Evolutionary conservation across 2,888 invertebrate genomes (phyloP).

Genomic region (Cryptus armator): DNA sequence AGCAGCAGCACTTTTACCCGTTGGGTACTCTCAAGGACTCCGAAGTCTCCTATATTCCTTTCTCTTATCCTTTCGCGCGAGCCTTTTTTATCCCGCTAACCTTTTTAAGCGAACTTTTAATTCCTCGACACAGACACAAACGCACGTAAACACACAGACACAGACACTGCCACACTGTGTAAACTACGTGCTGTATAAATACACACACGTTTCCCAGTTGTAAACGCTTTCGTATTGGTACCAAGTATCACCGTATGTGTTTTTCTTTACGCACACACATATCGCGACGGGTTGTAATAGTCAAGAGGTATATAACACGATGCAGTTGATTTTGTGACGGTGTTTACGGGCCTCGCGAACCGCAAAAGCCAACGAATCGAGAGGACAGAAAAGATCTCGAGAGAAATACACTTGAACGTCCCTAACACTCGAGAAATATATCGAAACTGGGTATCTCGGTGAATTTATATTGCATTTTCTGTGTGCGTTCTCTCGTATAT

Average conservation of each 20-base stretch:
- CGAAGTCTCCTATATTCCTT: conserved; percentile 84
- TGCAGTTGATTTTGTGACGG: not conserved
- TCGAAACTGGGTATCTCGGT: not conserved
- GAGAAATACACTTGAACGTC: not conserved
- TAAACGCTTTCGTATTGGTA: not conserved
- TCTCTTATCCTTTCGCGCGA: conserved; percentile 84
- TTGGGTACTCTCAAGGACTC: conserved; percentile 84
- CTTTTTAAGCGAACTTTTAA: conserved; percentile 83
- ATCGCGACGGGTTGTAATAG: not conserved
- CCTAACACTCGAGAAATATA: not conserved
- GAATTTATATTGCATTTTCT: not conserved
- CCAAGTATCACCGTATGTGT: not conserved
- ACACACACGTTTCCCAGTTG: not conserved
- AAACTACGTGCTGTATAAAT: not conserved
- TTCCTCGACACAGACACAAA: conserved; percentile 69
- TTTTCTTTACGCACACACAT: not conserved
- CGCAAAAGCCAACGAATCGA: not conserved
- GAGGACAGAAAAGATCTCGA: conserved; percentile 4
- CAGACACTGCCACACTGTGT: not conserved
- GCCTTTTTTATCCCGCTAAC: conserved; percentile 83
- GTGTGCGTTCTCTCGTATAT: not conserved
- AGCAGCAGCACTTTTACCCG: conserved; percentile 81
- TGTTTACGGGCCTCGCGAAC: not conserved
- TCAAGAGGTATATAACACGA: not conserved
- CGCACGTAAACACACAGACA: conserved; percentile 15